Percentiles rank a stretch among this genome's conserved stretches.
These are phyloP conservation scores for Trialeurodes vaporariorum DNA, from an alignment of 1,140 invertebrate genomes.

Conservation along the genomic window DNA sequence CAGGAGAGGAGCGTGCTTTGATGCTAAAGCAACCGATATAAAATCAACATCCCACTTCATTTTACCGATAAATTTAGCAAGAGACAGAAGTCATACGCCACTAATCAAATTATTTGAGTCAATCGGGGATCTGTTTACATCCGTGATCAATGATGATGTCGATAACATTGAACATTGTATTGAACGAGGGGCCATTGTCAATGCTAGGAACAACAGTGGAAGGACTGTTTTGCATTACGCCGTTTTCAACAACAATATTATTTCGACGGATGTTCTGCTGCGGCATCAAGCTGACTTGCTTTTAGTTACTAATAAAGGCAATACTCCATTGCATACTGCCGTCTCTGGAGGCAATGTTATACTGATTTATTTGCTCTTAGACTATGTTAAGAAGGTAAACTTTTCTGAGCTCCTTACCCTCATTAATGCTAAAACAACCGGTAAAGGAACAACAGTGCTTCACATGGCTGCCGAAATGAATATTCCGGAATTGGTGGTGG, in stretches of 20 bases:
- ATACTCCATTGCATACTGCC: not conserved
- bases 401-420: not conserved
- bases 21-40: not conserved
- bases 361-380: not conserved
- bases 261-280: not conserved
- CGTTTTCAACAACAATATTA: not conserved
- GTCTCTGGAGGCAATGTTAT: not conserved
- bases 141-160: not conserved
- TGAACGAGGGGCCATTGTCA: not conserved
- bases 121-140: not conserved
- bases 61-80: not conserved
- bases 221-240: not conserved
- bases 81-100: not conserved
- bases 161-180: not conserved
- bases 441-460: not conserved
- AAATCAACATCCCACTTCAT: not conserved
- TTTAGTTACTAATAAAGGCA: not conserved
- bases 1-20: not conserved
- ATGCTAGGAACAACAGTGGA: not conserved
- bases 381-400: not conserved
- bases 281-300: not conserved
- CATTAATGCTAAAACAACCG: not conserved
- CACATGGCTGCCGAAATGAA: not conserved
- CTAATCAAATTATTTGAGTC: not conserved
- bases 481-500: not conserved